Evolutionary conservation across 2,113 vertebrate species (phyloP).

Genomic region (Larimichthys polyactis): DNA sequence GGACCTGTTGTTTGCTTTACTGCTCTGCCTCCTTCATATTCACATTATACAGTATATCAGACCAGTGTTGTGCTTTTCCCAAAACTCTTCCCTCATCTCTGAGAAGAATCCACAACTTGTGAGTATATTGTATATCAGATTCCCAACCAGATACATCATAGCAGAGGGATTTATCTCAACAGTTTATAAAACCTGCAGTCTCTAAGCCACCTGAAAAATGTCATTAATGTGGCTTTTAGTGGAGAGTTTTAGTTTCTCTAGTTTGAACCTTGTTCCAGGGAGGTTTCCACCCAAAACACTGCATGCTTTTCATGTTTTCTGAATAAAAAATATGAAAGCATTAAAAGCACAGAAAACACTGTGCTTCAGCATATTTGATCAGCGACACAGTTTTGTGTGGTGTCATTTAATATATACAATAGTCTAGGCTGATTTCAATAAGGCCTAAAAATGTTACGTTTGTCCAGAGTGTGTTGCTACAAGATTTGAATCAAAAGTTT

Average conservation of each 20-base stretch:
- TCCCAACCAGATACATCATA: background rate
- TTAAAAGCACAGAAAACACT: background rate
- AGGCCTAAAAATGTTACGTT: background rate
- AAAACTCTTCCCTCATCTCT: background rate
- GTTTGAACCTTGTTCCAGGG: background rate
- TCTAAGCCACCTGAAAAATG: background rate
- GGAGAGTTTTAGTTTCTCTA: background rate
- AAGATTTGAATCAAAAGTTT: background rate
- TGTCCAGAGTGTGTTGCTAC: background rate
- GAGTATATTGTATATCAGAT: background rate
- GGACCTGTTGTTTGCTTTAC: background rate
- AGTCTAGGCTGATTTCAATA: background rate
- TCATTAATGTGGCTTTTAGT: background rate
- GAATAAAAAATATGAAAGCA: background rate
- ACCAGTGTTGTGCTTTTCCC: background rate
- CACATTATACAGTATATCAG: background rate
- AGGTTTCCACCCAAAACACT: background rate
- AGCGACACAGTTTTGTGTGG: background rate
- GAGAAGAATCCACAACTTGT: background rate
- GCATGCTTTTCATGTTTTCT: background rate
- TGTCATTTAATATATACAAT: background rate
- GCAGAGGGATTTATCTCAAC: constrained; percentile 1
- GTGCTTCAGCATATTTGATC: background rate
- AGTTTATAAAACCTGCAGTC: constrained; percentile 13
- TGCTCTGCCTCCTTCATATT: background rate